Percentiles rank a stretch among this genome's conserved stretches.
Conservation (phyloP, 2,888 invertebrate species). For the Diadromus collaris region DNA sequence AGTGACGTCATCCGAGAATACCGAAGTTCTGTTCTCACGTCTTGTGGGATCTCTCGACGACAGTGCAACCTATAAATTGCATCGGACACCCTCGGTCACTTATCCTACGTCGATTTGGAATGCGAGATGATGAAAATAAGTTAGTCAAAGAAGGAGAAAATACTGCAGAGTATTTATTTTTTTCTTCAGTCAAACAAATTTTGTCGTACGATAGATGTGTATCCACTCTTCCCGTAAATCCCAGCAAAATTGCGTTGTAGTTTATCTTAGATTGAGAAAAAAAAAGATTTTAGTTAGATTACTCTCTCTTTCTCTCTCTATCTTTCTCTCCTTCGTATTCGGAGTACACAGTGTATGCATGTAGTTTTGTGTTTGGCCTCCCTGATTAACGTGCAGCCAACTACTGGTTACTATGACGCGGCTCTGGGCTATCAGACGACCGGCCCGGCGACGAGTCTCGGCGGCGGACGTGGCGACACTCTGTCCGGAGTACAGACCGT, state of each 20-base stretch:
- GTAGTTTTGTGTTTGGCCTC: conserved; percentile 80
- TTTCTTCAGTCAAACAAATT: background rate
- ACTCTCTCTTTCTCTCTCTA: conserved; percentile 31
- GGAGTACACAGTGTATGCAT: conserved; percentile 80
- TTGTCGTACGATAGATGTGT: background rate
- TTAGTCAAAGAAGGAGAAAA: background rate
- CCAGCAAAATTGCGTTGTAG: conserved; percentile 14
- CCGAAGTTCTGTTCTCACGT: conserved; percentile 18
- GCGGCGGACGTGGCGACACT: conserved; percentile 85
- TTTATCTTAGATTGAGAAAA: conserved; percentile 41
- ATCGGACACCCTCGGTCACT: background rate
- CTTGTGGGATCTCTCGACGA: conserved; percentile 19
- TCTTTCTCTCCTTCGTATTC: conserved; percentile 71
- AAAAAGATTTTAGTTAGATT: conserved; percentile 58
- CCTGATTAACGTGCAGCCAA: conserved; percentile 80
- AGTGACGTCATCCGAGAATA: conserved; percentile 13
- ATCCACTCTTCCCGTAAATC: conserved; percentile 28
- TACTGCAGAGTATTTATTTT: background rate
- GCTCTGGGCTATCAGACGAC: conserved; percentile 86
- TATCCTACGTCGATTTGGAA: background rate
- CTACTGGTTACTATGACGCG: conserved; percentile 86
- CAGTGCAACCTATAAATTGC: conserved; percentile 23
- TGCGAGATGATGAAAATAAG: conserved; percentile 8
- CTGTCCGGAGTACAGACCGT: conserved; percentile 83
- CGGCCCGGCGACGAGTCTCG: conserved; percentile 84